Conservation (phyloP, 2,888 invertebrate species). For the Gastracanthus pulcherrimus region DNA sequence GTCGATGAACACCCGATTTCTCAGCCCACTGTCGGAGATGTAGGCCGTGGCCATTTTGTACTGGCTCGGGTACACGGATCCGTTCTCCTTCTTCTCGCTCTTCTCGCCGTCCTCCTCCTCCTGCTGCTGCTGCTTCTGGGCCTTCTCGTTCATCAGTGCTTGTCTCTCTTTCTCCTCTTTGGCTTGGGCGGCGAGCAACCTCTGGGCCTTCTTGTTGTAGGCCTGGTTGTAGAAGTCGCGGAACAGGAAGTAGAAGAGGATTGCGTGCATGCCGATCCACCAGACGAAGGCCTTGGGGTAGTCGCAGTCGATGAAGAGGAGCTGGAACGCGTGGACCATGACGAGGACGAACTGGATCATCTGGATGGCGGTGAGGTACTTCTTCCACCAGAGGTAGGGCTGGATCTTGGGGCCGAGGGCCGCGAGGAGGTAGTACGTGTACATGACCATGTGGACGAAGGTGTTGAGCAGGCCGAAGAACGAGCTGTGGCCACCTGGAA, state of each 20-base stretch:
- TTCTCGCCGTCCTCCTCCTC: conserved; percentile 20
- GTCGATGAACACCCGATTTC: conserved; percentile 79
- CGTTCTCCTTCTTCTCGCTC: conserved; percentile 60
- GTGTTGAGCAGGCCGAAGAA: conserved; percentile 97
- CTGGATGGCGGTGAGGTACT: conserved; percentile 93
- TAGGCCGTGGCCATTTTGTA: conserved; percentile 79
- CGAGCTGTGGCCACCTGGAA: conserved; percentile 91
- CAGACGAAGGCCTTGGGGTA: conserved; percentile 93
- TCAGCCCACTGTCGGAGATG: conserved; percentile 77
- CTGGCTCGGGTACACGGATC: conserved; percentile 74
- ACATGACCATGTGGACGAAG: conserved; percentile 97
- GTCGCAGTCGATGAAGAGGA: conserved; percentile 92
- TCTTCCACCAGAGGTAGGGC: conserved; percentile 97
- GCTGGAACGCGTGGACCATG: conserved; percentile 92
- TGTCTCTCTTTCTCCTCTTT: background rate
- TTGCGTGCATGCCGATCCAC: conserved; percentile 94
- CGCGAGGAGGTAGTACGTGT: conserved; percentile 93
- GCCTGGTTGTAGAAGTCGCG: conserved; percentile 93
- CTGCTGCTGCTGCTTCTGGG: background rate
- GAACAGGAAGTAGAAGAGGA: conserved; percentile 96
- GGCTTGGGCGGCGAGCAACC: conserved; percentile 17
- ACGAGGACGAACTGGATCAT: conserved; percentile 95
- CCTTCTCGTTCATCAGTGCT: background rate
- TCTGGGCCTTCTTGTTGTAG: conserved; percentile 77
- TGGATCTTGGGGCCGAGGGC: conserved; percentile 93